phyloP scores from a whole-genome alignment of 92 coral and sea anemone species.

The Porites divaricata region DNA sequence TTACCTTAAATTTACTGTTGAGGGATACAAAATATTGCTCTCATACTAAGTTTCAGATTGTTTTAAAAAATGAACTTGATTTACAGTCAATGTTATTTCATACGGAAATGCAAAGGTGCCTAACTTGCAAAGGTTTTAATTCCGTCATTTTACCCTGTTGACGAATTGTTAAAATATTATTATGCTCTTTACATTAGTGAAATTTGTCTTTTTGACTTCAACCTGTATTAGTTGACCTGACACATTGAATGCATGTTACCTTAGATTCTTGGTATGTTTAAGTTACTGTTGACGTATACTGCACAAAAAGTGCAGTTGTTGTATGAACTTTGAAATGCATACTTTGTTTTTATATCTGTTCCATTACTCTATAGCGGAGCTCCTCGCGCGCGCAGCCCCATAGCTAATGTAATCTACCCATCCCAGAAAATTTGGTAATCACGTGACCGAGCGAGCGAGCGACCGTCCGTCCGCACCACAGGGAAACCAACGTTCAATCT shows the following conservation, averaged over 20 bases:
- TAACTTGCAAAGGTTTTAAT: too few species aligned
- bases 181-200: neutral
- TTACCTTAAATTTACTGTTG: too few species aligned
- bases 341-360: slow-evolving; percentile 27
- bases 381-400: too few species aligned
- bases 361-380: neutral
- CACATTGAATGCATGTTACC: slow-evolving; percentile 18
- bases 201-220: neutral
- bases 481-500: too few species aligned
- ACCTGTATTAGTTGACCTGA: neutral
- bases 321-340: slow-evolving; percentile 8
- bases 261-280: slow-evolving; percentile 25
- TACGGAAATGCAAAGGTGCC: slow-evolving; percentile 2
- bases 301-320: slow-evolving; percentile 20
- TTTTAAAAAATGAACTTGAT: neutral
- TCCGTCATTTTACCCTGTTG: too few species aligned
- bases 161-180: too few species aligned
- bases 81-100: neutral
- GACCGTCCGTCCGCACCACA: too few species aligned
- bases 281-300: slow-evolving; percentile 28
- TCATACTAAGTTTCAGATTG: too few species aligned
- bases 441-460: too few species aligned
- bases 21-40: too few species aligned
- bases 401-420: too few species aligned
- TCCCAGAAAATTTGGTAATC: too few species aligned